Evolutionary conservation across 2,113 vertebrate genomes (phyloP).

Genomic region (Lepisosteus osseus): DNA sequence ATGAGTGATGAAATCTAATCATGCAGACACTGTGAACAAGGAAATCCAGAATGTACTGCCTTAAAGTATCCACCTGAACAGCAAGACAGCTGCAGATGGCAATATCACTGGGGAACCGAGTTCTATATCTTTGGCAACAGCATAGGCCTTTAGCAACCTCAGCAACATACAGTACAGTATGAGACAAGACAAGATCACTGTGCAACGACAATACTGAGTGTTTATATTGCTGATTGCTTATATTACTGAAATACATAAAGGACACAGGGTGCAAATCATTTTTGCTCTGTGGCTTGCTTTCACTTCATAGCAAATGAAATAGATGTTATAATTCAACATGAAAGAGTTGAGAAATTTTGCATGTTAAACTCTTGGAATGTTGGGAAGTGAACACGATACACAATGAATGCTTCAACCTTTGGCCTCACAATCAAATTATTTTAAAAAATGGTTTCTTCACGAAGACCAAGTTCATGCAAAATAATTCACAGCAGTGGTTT

Average conservation of each 20-base stretch:
- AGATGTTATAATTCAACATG: too few relatives aligned
- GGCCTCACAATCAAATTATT: too few relatives aligned
- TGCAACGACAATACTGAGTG: background rate
- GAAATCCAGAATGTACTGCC: background rate
- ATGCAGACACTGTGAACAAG: constrained; percentile 10
- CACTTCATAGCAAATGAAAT: too few relatives aligned
- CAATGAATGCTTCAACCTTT: too few relatives aligned
- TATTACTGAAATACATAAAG: constrained; percentile 2
- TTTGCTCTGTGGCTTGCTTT: background rate
- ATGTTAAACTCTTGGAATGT: too few relatives aligned
- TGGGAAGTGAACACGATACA: too few relatives aligned
- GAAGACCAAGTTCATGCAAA: too few relatives aligned
- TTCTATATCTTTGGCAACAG: background rate
- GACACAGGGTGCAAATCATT: background rate
- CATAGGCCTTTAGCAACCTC: constrained; percentile 26
- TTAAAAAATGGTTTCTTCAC: too few relatives aligned
- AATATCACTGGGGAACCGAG: constrained; percentile 12
- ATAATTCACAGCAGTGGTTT: too few relatives aligned
- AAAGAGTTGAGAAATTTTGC: too few relatives aligned
- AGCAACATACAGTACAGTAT: background rate
- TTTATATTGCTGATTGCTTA: constrained; percentile 4
- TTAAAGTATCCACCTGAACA: constrained; percentile 20
- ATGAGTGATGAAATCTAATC: background rate
- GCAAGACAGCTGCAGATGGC: constrained; percentile 21
- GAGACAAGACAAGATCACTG: constrained; percentile 11